Percentiles rank a stretch among this genome's conserved stretches.
Evolutionary conservation across 1,140 invertebrate species (phyloP).

Genomic region (Gerris buenoi): DNA sequence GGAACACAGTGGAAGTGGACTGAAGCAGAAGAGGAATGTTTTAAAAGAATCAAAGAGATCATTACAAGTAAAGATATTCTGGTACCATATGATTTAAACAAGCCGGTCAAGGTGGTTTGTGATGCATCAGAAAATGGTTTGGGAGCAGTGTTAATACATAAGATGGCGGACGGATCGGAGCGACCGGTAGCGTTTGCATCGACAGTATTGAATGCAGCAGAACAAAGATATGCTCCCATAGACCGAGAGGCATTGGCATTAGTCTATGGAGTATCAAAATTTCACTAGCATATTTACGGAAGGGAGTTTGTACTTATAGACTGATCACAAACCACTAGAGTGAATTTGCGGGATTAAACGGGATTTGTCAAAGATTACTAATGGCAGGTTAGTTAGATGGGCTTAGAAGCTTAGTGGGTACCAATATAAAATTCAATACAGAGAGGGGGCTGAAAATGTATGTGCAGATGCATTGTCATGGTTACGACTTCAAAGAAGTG

Average conservation of each 20-base stretch:
- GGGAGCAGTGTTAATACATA: constrained; percentile 14
- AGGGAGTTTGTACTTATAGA: constrained; percentile 32
- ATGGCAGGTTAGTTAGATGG: background rate
- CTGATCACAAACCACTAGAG: constrained; percentile 35
- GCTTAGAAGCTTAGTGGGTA: constrained; percentile 25
- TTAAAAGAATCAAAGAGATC: background rate
- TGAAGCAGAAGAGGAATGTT: background rate
- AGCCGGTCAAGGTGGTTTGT: background rate
- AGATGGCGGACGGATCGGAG: constrained; percentile 22
- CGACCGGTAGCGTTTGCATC: constrained; percentile 33
- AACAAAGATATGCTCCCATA: constrained; percentile 35
- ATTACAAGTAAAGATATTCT: background rate
- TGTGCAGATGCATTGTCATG: constrained; percentile 26
- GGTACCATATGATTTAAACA: background rate
- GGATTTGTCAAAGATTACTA: background rate
- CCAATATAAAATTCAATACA: constrained; percentile 27
- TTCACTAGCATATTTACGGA: constrained; percentile 37
- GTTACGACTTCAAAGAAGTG: constrained; percentile 8
- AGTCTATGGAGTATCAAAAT: constrained; percentile 35
- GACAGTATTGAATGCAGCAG: constrained; percentile 28
- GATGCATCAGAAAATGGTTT: constrained; percentile 6
- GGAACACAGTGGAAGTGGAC: background rate
- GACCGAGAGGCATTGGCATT: constrained; percentile 39
- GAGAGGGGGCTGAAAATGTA: constrained; percentile 20
- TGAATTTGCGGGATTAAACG: constrained; percentile 28